phyloP scores from a whole-genome alignment of 2,797 vertebrate genomes.

The Syngnathus acus region DNA sequence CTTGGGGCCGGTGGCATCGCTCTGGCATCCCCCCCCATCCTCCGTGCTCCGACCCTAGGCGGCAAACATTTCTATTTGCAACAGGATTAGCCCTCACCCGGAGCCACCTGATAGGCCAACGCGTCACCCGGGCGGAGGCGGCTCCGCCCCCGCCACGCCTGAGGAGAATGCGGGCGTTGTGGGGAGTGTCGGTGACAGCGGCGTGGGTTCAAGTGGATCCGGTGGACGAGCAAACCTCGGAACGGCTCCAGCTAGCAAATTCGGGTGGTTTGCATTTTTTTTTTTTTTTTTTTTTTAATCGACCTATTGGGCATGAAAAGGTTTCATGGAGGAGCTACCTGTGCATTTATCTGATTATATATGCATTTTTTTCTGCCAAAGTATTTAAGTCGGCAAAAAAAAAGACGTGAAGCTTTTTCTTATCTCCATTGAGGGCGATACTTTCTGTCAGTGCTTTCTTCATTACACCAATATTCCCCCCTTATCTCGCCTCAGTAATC shows the following conservation, averaged over 20 bases:
- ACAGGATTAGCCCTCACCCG: slow-evolving; percentile 59
- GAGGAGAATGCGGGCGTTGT: slow-evolving; percentile 38
- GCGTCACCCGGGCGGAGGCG: slow-evolving; percentile 32
- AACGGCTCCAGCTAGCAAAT: not conserved
- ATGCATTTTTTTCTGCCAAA: not conserved
- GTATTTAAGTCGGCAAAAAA: not conserved
- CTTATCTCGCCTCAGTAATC: slow-evolving; percentile 26
- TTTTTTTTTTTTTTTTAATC: too few relatives aligned
- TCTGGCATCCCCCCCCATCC: slow-evolving; percentile 22
- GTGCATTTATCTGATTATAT: too few relatives aligned
- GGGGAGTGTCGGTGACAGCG: slow-evolving; percentile 35
- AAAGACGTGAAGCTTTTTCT: slow-evolving; percentile 6
- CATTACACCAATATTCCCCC: slow-evolving; percentile 15
- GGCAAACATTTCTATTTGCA: slow-evolving; percentile 64
- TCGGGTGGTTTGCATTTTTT: too few relatives aligned
- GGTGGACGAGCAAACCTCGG: not conserved
- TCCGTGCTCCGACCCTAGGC: slow-evolving; percentile 36
- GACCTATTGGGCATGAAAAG: too few relatives aligned
- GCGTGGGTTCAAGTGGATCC: slow-evolving; percentile 8
- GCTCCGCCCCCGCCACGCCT: slow-evolving; percentile 1
- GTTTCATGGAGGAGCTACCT: too few relatives aligned
- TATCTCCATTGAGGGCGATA: slow-evolving; percentile 20
- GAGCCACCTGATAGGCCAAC: slow-evolving; percentile 56
- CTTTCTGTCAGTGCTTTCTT: slow-evolving; percentile 11
- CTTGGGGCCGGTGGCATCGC: slow-evolving; percentile 44